These are phyloP conservation scores for Eumerus sabulonum DNA, from an alignment of 2,888 invertebrate genomes.

Conservation along the genomic window DNA sequence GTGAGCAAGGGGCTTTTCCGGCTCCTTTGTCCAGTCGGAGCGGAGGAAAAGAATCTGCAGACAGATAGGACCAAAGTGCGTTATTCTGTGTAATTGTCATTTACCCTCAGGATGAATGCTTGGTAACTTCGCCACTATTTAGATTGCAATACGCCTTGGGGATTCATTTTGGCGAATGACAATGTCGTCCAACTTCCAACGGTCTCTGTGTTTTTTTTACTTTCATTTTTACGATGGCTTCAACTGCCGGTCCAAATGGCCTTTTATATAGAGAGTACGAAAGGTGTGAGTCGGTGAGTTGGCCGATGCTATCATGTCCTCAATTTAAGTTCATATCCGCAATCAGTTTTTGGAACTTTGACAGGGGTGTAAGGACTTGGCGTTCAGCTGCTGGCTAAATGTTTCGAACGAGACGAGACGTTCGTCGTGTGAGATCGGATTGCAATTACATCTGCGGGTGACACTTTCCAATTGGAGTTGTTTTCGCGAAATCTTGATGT, in stretches of 20 bases:
- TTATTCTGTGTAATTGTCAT: slow-evolving; percentile 34
- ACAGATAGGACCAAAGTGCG: slow-evolving; percentile 13
- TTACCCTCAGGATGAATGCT: slow-evolving; percentile 25
- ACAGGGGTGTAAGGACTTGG: slow-evolving; percentile 5
- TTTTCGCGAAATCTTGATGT: no score
- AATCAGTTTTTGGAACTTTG: slow-evolving; percentile 29
- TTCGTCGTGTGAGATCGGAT: slow-evolving; percentile 1
- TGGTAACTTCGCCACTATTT: slow-evolving; percentile 32
- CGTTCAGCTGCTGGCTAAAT: no score
- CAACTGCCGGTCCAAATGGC: not conserved
- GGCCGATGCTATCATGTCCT: slow-evolving; percentile 26
- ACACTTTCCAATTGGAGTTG: no score
- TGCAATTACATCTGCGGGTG: not conserved
- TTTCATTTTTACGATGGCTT: not conserved
- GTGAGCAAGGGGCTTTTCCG: not conserved
- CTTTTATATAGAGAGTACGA: slow-evolving; percentile 5
- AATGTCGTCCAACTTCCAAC: slow-evolving; percentile 5
- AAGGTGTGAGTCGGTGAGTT: slow-evolving; percentile 24
- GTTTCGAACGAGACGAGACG: no score
- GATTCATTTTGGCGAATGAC: slow-evolving; percentile 23
- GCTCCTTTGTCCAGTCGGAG: slow-evolving; percentile 5
- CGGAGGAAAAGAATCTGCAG: not conserved
- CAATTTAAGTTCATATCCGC: slow-evolving; percentile 38
- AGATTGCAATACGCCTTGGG: slow-evolving; percentile 28
- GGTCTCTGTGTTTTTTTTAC: slow-evolving; percentile 2